These are phyloP conservation scores for Fopius arisanus DNA, from an alignment of 1,140 invertebrate species.

Conservation along the genomic window DNA sequence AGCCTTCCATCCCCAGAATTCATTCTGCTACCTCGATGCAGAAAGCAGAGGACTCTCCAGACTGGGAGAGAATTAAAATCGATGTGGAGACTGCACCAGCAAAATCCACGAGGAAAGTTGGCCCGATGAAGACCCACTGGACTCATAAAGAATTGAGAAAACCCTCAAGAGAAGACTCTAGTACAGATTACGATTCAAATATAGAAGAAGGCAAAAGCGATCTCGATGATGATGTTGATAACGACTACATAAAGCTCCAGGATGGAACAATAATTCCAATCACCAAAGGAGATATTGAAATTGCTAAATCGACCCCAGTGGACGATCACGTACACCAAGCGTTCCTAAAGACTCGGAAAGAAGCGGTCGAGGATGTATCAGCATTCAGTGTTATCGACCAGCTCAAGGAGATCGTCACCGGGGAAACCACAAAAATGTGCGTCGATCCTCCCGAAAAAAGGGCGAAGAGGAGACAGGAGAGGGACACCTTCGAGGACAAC, in stretches of 20 bases:
- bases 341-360: slow-evolving; percentile 13
- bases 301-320: not conserved
- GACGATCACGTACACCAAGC: slow-evolving; percentile 6
- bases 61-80: not conserved
- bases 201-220: not conserved
- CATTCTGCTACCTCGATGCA: not conserved
- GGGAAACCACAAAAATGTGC: not conserved
- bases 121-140: not conserved
- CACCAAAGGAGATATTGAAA: slow-evolving; percentile 23
- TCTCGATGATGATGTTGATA: slow-evolving; percentile 18
- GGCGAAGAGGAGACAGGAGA: not conserved
- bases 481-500: not conserved
- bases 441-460: not conserved
- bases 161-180: not conserved
- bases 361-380: slow-evolving; percentile 18
- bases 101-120: not conserved
- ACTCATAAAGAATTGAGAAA: not conserved
- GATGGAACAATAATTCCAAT: slow-evolving; percentile 32
- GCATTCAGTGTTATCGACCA: not conserved
- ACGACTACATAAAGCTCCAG: slow-evolving; percentile 28
- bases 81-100: not conserved
- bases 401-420: not conserved
- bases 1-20: not conserved
- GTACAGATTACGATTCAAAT: not conserved
- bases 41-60: not conserved